A percentile compares a stretch with the other conserved stretches of the same genome.
These are phyloP conservation scores for Apamea epomidion DNA, from an alignment of 2,888 invertebrate species.

Conservation along the genomic window DNA sequence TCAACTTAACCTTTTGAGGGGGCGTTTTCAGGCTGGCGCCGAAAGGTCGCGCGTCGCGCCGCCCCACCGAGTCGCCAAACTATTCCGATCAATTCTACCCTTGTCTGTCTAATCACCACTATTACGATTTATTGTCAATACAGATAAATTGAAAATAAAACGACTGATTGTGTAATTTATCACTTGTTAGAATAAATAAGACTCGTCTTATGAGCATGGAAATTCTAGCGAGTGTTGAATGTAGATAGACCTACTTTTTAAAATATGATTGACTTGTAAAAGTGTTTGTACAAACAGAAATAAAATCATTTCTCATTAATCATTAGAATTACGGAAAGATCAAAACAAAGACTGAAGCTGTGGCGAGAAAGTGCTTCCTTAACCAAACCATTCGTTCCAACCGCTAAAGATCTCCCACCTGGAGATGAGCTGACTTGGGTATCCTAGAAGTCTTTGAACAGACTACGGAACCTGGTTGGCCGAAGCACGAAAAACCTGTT, in stretches of 20 bases:
- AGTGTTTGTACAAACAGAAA: background rate
- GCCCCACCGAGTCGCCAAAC: constrained; percentile 46
- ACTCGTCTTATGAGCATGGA: background rate
- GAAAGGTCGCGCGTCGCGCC: constrained; percentile 61
- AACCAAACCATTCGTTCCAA: too few species aligned
- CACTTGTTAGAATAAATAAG: background rate
- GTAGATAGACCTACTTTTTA: background rate
- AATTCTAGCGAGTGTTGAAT: background rate
- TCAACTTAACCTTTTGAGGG: constrained; percentile 61
- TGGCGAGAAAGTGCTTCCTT: too few species aligned
- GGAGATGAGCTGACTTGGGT: too few species aligned
- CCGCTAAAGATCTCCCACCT: too few species aligned
- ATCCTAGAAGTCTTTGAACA: too few species aligned
- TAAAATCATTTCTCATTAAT: too few species aligned
- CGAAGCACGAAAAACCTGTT: too few species aligned
- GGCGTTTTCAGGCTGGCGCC: constrained; percentile 69
- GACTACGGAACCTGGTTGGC: too few species aligned
- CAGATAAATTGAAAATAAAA: constrained; percentile 37
- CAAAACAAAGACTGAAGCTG: too few species aligned
- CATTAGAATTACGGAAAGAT: too few species aligned
- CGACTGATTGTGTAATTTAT: constrained; percentile 20
- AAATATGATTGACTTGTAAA: background rate
- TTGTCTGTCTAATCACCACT: constrained; percentile 67
- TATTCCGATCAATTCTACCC: constrained; percentile 74
- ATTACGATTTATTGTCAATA: constrained; percentile 49